Evolutionary conservation across 2,888 invertebrate genomes (phyloP), one percentile per base, ranked within the genome.

Genomic region (Apotomis turbidana): DNA sequence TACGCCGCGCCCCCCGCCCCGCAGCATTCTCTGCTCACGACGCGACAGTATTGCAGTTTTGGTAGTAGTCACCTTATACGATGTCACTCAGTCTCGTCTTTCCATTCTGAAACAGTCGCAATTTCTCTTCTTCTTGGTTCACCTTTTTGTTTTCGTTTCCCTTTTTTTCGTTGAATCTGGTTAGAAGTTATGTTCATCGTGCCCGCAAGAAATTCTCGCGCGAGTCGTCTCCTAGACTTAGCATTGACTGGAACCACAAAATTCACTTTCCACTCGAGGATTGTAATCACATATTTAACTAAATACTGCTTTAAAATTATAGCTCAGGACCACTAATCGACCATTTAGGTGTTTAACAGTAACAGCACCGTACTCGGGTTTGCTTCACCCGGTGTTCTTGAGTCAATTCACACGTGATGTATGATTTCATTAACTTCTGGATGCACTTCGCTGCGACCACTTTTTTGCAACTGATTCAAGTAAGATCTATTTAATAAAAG

Each of bases 11-110:
- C 93, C 89, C 91, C 92, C 94, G 91, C 94, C 94, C 94, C 93
- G 91, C 93, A 91, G 90, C 94, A 95, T 94, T 94, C 94, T 94
- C 95, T 96, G 94, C 95, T 96, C 94, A 95, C 96, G 95, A 96
- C 97, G 95, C 96, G 97, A 95, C 97, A 97, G 95, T 97, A 97
- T 97, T 97, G 96, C 97, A 97, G 97, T 96, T 97, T 97, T 96
- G 97, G 97, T 97, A 97, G 97, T 97, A 95, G 95, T 95, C 95
- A 95, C 95, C 95, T 94, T 93, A 87, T 88, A 86, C 83, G 80
- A 80, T 78, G 79, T 77, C 79, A 81, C 84, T 87, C 86, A 85
- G 85, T 84, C 87, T 84, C 84, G 83, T 80, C 85, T 87, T 87
- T 87, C 87, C 88, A 82, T 87, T 89, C 89, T 90, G 87, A 88